Evolutionary conservation across 2,888 invertebrate species (phyloP), one percentile per base, ranked within the genome.

Genomic region (Rhingia campestris): DNA sequence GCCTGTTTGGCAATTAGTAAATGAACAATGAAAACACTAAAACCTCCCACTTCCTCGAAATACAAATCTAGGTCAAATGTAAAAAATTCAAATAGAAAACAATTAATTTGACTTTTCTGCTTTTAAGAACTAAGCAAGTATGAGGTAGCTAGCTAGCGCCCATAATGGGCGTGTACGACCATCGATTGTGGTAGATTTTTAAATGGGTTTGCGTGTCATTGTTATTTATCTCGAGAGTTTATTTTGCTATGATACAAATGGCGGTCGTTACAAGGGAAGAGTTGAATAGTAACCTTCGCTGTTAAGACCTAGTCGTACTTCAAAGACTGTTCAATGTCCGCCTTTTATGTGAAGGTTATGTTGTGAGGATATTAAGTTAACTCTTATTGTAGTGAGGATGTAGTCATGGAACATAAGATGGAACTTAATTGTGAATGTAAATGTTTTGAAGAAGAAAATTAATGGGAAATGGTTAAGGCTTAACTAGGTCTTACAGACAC

Each of bases 81-180:
- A 54, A 72, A 53, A 41, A 39, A 41, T 32, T 39, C 10, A 61
- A 14, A 51, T 33, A 39, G 54, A 56, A 12, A 54, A 63, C 45
- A 63, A 72, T 63, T 72, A 72, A 54, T 72, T 70, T 70, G 53
- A 72, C 43, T 59, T 45, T 63, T 63, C 59, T 53, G 35, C 59
- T 61, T 14, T 72, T 43, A 72, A 72, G 41, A 45, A 22, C 22
- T 22, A 22, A 22, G 22, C 1, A 22, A 22, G 22, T 2, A 22
- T 22, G 22, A 22, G 22, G 1, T 22, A 22, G 22, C 22, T 22
- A 22, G 1, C 1, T 22, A 22, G 22, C 22, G 1, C 22, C 22
- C 22, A 1, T 22, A 22, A 22, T 2, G 2, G 22, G 22, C 47
- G 12, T 6, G 6, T n/a, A 33, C 22, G 12, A n/a, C 33, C 41